Conservation (phyloP, 2,113 vertebrate genomes). For the Pardalotus punctatus region DNA sequence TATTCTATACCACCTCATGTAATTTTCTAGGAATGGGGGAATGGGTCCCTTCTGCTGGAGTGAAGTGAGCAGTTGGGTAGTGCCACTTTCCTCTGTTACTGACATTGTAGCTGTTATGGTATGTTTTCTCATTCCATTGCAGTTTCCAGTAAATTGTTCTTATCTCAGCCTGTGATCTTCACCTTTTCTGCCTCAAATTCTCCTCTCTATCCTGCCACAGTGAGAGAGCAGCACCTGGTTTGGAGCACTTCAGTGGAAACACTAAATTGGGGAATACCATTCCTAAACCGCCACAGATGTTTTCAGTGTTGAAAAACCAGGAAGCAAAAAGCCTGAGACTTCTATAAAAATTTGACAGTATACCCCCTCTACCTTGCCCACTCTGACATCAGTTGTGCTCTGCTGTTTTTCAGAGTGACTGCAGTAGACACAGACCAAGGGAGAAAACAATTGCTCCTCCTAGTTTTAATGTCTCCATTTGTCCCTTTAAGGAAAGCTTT, state of each 20-base stretch:
- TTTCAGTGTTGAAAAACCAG: not conserved
- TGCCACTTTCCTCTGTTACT: not conserved
- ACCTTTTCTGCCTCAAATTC: not conserved
- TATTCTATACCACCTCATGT: not conserved
- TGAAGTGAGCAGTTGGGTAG: not conserved
- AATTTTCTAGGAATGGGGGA: not conserved
- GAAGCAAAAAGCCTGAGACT: not conserved
- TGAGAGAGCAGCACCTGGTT: too few relatives aligned
- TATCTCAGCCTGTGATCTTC: not conserved
- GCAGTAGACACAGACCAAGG: not conserved
- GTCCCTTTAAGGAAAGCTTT: not conserved
- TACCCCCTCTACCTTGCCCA: not conserved
- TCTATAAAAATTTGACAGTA: not conserved
- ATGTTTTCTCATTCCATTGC: not conserved
- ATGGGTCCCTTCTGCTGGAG: not conserved
- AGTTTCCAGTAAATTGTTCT: not conserved
- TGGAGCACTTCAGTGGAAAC: not conserved
- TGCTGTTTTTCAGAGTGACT: not conserved
- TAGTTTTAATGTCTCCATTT: not conserved
- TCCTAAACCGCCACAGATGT: not conserved
- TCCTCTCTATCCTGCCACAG: not conserved
- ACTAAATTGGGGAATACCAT: not conserved
- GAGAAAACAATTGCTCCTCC: not conserved
- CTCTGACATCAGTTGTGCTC: not conserved
- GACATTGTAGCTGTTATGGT: not conserved